These are phyloP conservation scores for Isurus oxyrinchus DNA, from an alignment of 2,113 vertebrate genomes.

Conservation along the genomic window DNA sequence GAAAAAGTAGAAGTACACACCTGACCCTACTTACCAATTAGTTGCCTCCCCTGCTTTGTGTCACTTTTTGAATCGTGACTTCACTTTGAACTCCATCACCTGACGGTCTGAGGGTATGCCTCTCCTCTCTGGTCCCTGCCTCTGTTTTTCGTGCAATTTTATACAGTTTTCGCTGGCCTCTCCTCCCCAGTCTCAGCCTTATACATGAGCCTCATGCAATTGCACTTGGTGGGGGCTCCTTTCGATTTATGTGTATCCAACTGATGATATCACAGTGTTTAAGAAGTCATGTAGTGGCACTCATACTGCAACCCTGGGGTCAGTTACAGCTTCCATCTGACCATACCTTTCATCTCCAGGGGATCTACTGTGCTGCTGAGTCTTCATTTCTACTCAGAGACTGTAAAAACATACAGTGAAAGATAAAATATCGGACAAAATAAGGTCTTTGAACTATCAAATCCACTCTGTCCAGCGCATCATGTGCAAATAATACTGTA, in stretches of 20 bases:
- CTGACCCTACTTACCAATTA: no score
- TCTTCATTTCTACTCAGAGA: background rate
- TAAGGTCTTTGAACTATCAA: background rate
- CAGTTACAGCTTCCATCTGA: background rate
- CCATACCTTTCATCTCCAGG: background rate
- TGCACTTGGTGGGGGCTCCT: background rate
- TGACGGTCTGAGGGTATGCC: no score
- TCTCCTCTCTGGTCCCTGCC: no score
- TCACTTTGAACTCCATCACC: no score
- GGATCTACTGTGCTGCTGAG: background rate
- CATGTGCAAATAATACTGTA: background rate
- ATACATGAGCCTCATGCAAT: background rate
- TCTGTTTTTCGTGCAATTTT: no score
- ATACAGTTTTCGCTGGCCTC: no score
- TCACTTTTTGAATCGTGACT: no score
- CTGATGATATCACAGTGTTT: background rate
- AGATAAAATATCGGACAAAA: background rate
- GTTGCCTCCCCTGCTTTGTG: no score
- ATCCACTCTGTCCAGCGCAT: background rate
- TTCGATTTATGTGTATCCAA: background rate
- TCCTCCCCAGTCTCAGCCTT: no score
- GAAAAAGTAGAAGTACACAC: no score
- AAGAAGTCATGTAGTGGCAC: background rate
- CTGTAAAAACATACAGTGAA: background rate
- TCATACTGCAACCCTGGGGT: background rate